Evolutionary conservation across 2,113 vertebrate genomes (phyloP).

Genomic region (Numida meleagris): DNA sequence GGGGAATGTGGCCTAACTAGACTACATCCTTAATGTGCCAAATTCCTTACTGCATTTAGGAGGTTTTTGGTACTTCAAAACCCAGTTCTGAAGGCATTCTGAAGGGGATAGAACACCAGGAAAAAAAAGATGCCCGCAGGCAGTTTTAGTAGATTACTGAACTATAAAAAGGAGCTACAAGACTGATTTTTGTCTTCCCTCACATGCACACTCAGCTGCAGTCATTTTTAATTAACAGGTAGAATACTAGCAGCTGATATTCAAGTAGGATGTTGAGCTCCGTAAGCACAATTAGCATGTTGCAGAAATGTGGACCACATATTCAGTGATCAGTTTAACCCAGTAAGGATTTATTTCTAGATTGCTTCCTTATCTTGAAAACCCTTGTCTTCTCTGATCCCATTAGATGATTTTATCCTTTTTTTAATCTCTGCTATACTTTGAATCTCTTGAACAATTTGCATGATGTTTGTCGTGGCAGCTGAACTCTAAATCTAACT

Average conservation of each 20-base stretch:
- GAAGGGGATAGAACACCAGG: neutral
- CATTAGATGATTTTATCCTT: neutral
- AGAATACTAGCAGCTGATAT: neutral
- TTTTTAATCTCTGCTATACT: neutral
- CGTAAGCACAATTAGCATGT: neutral
- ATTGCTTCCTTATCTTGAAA: neutral
- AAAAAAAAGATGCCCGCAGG: neutral
- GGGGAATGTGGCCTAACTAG: neutral
- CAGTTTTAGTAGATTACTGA: neutral
- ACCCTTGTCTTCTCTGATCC: neutral
- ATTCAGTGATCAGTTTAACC: neutral
- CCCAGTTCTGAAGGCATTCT: neutral
- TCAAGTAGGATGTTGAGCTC: neutral
- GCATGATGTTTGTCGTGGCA: neutral
- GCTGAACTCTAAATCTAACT: neutral
- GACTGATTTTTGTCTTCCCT: neutral
- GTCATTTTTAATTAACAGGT: neutral
- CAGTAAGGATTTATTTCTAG: neutral
- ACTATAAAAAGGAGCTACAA: neutral
- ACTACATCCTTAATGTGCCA: neutral
- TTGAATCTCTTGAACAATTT: neutral
- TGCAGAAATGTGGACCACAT: neutral
- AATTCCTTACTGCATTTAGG: neutral
- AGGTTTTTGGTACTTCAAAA: neutral
- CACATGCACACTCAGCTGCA: neutral